Percentiles rank a stretch among this genome's conserved stretches.
Evolutionary conservation across 2,888 invertebrate genomes (phyloP).

Genomic region (Gymnosoma rotundatum): DNA sequence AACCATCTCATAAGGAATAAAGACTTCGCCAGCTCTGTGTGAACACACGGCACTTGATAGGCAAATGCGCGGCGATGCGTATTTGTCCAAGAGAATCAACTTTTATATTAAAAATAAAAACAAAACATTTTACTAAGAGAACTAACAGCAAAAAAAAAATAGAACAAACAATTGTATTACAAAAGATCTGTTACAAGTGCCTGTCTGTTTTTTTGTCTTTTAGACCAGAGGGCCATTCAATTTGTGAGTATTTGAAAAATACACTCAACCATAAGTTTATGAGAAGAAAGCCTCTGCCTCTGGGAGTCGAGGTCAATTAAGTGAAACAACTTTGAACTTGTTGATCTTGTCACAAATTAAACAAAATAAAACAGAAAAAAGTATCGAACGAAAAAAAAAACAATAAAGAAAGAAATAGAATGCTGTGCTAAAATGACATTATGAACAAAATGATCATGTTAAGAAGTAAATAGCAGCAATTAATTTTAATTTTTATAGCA

Average conservation of each 20-base stretch:
- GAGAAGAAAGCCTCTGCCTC: constrained; percentile 72
- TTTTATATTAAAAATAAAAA: neutral
- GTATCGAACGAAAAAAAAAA: constrained; percentile 18
- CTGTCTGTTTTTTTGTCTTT: neutral
- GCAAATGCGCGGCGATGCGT: constrained; percentile 31
- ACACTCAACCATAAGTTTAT: constrained; percentile 1
- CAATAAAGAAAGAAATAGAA: neutral
- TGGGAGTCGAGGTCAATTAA: constrained; percentile 82
- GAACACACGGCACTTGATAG: neutral
- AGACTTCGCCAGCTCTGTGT: constrained; percentile 23
- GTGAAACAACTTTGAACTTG: constrained; percentile 82
- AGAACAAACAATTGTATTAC: neutral
- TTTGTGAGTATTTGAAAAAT: neutral
- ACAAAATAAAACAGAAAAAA: constrained; percentile 73
- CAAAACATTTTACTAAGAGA: neutral
- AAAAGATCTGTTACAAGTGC: constrained; percentile 52
- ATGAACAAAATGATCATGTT: constrained; percentile 15
- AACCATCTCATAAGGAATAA: constrained; percentile 1
- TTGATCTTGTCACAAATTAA: constrained; percentile 83
- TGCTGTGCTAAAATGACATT: neutral
- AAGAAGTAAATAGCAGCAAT: constrained; percentile 31
- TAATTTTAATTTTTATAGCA: constrained; percentile 33
- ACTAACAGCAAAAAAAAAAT: too few species aligned
- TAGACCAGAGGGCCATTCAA: constrained; percentile 9
- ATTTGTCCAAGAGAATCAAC: neutral